These are phyloP conservation scores for Ephestia elutella DNA, from an alignment of 1,140 invertebrate species.

Conservation along the genomic window DNA sequence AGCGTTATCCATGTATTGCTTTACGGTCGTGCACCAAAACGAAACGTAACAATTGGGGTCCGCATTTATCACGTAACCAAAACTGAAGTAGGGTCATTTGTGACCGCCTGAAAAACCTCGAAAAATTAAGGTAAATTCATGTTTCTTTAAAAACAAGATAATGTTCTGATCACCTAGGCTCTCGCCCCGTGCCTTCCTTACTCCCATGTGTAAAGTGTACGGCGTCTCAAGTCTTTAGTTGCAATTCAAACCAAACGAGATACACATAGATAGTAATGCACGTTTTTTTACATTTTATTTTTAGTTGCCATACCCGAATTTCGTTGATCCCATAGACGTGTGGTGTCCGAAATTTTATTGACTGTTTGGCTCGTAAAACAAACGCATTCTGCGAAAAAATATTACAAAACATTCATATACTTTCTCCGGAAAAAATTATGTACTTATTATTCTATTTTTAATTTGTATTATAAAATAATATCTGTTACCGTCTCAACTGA, in stretches of 20 bases:
- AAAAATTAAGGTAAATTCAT: constrained; percentile 1
- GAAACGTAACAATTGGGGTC: constrained; percentile 41
- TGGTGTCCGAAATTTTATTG: no score
- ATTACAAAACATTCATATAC: no score
- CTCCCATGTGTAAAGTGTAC: constrained; percentile 48
- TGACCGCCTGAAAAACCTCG: constrained; percentile 24
- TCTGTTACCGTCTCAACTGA: no score
- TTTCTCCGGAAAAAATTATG: no score
- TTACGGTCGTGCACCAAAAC: constrained; percentile 47
- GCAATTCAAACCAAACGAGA: constrained; percentile 62
- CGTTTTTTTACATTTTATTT: constrained; percentile 61
- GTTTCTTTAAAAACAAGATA: not conserved
- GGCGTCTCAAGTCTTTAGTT: constrained; percentile 60
- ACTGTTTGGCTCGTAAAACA: no score
- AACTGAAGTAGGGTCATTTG: constrained; percentile 48
- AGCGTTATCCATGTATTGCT: no score
- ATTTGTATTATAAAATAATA: no score
- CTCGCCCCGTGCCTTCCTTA: constrained; percentile 61
- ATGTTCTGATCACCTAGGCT: constrained; percentile 37
- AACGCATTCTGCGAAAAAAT: no score
- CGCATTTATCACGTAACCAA: constrained; percentile 41
- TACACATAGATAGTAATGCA: constrained; percentile 53
- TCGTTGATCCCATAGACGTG: no score
- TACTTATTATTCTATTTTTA: no score
- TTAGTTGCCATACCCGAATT: no score